Base-by-base conservation (phyloP, 2,797 vertebrate genomes). In the Diplodus puntazzo region DNA sequence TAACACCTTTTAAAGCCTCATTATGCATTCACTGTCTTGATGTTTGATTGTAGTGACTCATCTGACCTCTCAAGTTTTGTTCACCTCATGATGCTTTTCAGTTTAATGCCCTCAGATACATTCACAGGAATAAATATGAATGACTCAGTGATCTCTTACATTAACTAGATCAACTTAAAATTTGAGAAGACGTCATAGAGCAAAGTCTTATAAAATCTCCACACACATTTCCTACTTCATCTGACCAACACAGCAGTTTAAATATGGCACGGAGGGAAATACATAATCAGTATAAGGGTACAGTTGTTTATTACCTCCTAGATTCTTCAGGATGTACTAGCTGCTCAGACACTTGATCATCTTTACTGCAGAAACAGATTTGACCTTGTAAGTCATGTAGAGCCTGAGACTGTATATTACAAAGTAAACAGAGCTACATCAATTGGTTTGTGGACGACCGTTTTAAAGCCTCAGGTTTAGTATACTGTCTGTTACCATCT, bases 21-120 rank as follows among this genome's bases (percentile, higher is more conserved):
- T 69, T 49, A 48, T 48, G 20, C 18, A 39, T 39, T 48, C 54
- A 60, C n/a, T 73, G 14, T 58, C 45, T 57, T 21, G 5, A 18
- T 59, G 60, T 23, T 20, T 30, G 23, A 71, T 53, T 66, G 18
- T 30, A 52, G 23, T 59, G 61, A 75, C n/a, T 43, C 27, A 66
- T 42, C 42, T 3, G 2, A 58, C 42, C 2, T 11, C 12, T 69
- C 0, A 49, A 34, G 14, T 63, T 39, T 65, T 66, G 39, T 60
- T 63, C 58, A 73, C 43, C 21, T 45, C 23, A 46, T 60, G 46
- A 34, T 48, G 2, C 12, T 61, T 71, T 52, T 59, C 21, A 48
- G 27, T 42, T 45, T 70, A 5, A 16, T 39, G 27, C 11, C 5
- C 25, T 34, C 21, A 0, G 34, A n/a, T 21, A 2, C 13, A 60